Evolutionary conservation across 1,140 invertebrate genomes (phyloP).

Genomic region (Coptotermes formosanus): DNA sequence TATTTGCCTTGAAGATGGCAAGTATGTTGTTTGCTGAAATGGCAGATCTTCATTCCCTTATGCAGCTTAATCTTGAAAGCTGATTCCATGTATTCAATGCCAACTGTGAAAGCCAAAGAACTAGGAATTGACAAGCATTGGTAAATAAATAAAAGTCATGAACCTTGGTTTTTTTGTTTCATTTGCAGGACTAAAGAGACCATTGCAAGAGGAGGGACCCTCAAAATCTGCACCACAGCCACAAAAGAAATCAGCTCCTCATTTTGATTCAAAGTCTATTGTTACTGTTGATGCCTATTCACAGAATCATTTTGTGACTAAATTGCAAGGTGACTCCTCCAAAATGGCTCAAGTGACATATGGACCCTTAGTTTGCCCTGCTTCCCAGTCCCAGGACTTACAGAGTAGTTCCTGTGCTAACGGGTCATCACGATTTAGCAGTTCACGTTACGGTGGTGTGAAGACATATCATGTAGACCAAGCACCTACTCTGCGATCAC

Average conservation of each 20-base stretch:
- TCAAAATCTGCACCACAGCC: neutral
- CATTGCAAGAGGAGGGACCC: neutral
- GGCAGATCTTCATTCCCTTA: no score
- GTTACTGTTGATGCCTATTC: neutral
- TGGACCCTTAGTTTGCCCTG: neutral
- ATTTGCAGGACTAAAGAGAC: constrained; percentile 8
- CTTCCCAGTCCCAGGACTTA: neutral
- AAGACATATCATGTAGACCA: constrained; percentile 20
- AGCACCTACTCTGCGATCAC: neutral
- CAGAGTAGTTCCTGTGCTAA: neutral
- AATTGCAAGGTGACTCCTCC: neutral
- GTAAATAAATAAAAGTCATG: no score
- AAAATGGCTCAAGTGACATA: neutral
- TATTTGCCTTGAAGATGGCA: no score
- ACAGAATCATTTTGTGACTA: neutral
- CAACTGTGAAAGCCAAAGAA: no score
- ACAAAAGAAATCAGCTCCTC: no score
- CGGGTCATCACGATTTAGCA: neutral
- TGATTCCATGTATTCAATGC: no score
- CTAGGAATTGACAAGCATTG: no score
- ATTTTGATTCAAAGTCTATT: neutral
- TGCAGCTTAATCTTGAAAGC: no score
- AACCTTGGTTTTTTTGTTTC: no score
- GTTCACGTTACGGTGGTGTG: constrained; percentile 24
- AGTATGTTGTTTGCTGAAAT: no score